These are phyloP conservation scores for Morone chrysops DNA, from an alignment of 2,113 vertebrate genomes.

Conservation along the genomic window DNA sequence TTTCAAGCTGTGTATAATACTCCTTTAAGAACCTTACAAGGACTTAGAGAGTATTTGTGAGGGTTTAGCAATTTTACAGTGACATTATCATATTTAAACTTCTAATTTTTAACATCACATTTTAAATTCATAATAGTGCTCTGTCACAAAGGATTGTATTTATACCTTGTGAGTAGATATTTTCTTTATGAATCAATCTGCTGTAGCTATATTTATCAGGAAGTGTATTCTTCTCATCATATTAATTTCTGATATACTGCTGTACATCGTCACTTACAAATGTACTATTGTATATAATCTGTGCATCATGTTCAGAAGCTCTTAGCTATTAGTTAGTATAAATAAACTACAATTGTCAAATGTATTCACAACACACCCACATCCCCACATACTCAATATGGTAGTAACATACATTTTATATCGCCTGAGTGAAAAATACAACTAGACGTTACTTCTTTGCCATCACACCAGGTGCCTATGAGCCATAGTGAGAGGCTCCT, in stretches of 20 bases:
- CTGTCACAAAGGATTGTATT: neutral
- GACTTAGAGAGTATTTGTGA: conserved; percentile 52
- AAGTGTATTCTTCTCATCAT: neutral
- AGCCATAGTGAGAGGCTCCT: neutral
- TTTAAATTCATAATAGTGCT: neutral
- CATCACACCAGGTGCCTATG: neutral
- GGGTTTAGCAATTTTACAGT: conserved; percentile 29
- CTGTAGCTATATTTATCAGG: neutral
- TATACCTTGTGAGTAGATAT: neutral
- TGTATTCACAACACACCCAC: neutral
- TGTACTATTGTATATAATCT: neutral
- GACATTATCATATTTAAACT: conserved; percentile 37
- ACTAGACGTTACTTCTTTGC: neutral
- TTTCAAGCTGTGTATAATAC: conserved; percentile 38
- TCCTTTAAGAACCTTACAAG: conserved; percentile 52
- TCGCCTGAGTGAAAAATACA: neutral
- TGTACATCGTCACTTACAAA: neutral
- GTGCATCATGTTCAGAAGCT: neutral
- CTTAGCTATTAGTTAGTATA: neutral
- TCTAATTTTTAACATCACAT: conserved; percentile 3
- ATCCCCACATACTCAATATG: neutral
- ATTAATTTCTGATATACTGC: too few species aligned
- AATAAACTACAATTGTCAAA: neutral
- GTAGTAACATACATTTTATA: neutral
- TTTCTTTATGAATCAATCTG: neutral